phyloP scores from a whole-genome alignment of 2,113 vertebrate genomes.

The Brachyhypopomus gauderio region DNA sequence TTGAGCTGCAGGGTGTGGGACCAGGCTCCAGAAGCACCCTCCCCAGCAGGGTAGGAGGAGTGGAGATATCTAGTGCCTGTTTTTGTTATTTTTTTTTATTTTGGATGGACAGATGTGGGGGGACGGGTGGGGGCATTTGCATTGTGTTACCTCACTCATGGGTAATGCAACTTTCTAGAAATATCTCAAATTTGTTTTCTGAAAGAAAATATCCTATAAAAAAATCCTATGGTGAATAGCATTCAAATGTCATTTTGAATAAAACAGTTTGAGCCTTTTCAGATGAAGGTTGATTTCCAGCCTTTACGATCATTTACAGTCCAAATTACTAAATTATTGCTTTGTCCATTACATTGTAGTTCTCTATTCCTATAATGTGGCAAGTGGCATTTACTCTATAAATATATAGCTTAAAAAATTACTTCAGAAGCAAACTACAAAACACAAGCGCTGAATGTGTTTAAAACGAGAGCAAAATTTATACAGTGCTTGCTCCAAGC shows the following conservation, averaged over 20 bases:
- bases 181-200: too few species aligned
- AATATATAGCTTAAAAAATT: too few species aligned
- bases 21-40: constrained; percentile 53
- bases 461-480: not conserved
- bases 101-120: constrained; percentile 71
- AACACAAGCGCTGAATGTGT: not conserved
- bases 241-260: too few species aligned
- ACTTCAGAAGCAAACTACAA: not conserved
- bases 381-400: not conserved
- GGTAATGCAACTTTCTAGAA: constrained; percentile 49
- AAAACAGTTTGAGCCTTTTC: too few species aligned
- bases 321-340: too few species aligned
- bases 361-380: not conserved
- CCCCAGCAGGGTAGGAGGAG: constrained; percentile 58
- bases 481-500: not conserved
- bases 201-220: constrained; percentile 1
- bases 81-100: constrained; percentile 25
- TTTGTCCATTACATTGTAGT: too few species aligned
- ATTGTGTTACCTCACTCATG: constrained; percentile 63
- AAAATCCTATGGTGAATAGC: not conserved
- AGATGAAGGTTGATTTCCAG: not conserved
- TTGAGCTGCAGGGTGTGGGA: constrained; percentile 62
- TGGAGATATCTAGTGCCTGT: constrained; percentile 57
- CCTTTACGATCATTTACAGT: not conserved
- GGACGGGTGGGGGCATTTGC: constrained; percentile 63